Conservation (phyloP, 2,888 invertebrate species). For the Drosophila ustulata region DNA sequence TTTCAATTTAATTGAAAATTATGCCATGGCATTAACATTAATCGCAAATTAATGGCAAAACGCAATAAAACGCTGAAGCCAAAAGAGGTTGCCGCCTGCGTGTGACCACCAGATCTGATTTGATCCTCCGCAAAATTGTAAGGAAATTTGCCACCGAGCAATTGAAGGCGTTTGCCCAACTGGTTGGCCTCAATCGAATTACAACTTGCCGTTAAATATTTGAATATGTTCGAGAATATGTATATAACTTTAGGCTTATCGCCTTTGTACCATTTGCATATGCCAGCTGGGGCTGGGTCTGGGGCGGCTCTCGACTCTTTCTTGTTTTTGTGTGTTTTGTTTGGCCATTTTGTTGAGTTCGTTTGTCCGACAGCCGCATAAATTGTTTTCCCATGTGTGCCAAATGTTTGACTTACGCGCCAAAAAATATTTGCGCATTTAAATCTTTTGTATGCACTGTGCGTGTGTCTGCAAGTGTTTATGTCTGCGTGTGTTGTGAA, state of each 20-base stretch:
- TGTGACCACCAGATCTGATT: slow-evolving; percentile 6
- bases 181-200: slow-evolving; percentile 51
- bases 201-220: slow-evolving; percentile 39
- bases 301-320: slow-evolving; percentile 55
- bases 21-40: slow-evolving; percentile 75
- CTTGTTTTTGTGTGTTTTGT: slow-evolving; percentile 18
- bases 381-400: slow-evolving; percentile 77
- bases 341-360: slow-evolving; percentile 20
- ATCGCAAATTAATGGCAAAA: slow-evolving; percentile 62
- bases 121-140: slow-evolving; percentile 28
- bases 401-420: slow-evolving; percentile 77
- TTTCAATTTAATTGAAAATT: slow-evolving; percentile 79
- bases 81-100: slow-evolving; percentile 3
- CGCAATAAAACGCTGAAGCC: slow-evolving; percentile 17
- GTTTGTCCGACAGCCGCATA: slow-evolving; percentile 62
- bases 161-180: slow-evolving; percentile 37
- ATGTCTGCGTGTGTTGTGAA: slow-evolving; percentile 37
- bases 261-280: slow-evolving; percentile 67
- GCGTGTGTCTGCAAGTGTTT: slow-evolving; percentile 42
- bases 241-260: slow-evolving; percentile 40
- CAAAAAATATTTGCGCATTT: slow-evolving; percentile 56
- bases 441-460: slow-evolving; percentile 52
- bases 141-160: slow-evolving; percentile 40
- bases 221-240: not conserved
- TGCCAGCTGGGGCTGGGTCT: slow-evolving; percentile 75